Percentiles rank a stretch among this genome's conserved stretches.
Evolutionary conservation across 2,113 vertebrate genomes (phyloP).

Genomic region (Thermophis baileyi): DNA sequence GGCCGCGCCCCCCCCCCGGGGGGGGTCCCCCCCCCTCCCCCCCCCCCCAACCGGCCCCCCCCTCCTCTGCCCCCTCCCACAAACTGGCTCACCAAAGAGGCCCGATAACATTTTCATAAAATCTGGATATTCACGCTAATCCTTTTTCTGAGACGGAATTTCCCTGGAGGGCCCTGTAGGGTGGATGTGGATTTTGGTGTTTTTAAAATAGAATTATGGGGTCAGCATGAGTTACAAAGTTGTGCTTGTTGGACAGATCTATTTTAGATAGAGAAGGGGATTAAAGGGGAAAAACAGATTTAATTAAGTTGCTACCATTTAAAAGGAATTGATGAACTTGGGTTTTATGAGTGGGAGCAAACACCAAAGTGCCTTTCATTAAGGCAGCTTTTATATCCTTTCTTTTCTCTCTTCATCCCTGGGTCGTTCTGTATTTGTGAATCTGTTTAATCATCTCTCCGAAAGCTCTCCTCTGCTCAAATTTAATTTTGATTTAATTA

Average conservation of each 20-base stretch:
- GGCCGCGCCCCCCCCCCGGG: background rate
- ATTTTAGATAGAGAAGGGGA: slow-evolving; percentile 81
- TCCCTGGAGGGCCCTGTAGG: slow-evolving; percentile 73
- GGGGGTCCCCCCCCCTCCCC: background rate
- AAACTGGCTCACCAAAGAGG: background rate
- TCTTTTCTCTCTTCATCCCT: slow-evolving; percentile 62
- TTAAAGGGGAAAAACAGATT: slow-evolving; percentile 75
- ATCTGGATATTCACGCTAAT: slow-evolving; percentile 70
- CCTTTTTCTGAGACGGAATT: slow-evolving; percentile 72
- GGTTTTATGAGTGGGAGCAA: slow-evolving; percentile 66
- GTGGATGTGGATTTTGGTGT: slow-evolving; percentile 74
- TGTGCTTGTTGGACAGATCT: slow-evolving; percentile 77
- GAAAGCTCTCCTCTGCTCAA: slow-evolving; percentile 69
- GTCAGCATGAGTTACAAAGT: slow-evolving; percentile 77
- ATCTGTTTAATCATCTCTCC: slow-evolving; percentile 72
- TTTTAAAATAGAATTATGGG: slow-evolving; percentile 76
- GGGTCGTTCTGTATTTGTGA: slow-evolving; percentile 66
- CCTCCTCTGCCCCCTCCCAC: background rate
- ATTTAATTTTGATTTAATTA: slow-evolving; percentile 80
- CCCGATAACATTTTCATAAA: slow-evolving; percentile 59
- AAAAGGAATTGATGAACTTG: slow-evolving; percentile 81
- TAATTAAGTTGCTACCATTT: slow-evolving; percentile 86
- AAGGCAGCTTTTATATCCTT: slow-evolving; percentile 66
- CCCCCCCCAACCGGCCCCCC: too few relatives aligned
- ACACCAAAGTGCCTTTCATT: slow-evolving; percentile 54